Percentiles rank a stretch among this genome's conserved stretches.
Evolutionary conservation across 35 echinoderm and acorn worm genomes (phyloP).

Genomic region (Apostichopus californicus): DNA sequence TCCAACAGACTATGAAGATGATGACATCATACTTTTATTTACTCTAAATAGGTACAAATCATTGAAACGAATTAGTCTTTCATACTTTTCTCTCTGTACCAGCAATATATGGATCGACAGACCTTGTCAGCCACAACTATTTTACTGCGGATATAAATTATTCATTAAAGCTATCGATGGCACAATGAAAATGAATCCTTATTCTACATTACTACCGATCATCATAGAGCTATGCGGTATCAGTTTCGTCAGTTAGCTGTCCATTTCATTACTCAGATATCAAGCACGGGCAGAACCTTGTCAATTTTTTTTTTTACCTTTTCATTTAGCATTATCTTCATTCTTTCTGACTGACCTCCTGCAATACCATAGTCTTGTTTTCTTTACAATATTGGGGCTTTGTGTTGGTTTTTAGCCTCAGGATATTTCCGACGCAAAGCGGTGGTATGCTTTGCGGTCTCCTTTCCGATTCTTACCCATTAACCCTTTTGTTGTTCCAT

Average conservation of each 20-base stretch:
- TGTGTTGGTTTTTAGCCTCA: slow-evolving; percentile 23
- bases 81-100: too few species aligned
- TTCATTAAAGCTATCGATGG: background rate
- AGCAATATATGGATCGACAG: too few species aligned
- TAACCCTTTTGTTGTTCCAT: slow-evolving; percentile 19
- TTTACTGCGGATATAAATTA: background rate
- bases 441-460: slow-evolving; percentile 17
- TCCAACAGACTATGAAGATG: too few species aligned
- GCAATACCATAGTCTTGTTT: slow-evolving; percentile 16
- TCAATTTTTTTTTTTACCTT: background rate
- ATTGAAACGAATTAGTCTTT: too few species aligned
- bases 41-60: too few species aligned
- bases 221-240: background rate
- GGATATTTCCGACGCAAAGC: slow-evolving; percentile 25
- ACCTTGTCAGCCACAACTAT: too few species aligned
- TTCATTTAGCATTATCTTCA: background rate
- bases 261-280: slow-evolving; percentile 12
- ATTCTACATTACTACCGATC: background rate
- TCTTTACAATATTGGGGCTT: slow-evolving; percentile 5
- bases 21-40: too few species aligned
- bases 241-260: background rate
- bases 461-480: slow-evolving; percentile 22
- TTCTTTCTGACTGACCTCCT: slow-evolving; percentile 18
- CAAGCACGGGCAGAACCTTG: background rate
- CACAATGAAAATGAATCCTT: background rate